Percentiles rank a stretch among this genome's conserved stretches.
These are phyloP conservation scores for Agrilus biguttatus DNA, from an alignment of 2,888 invertebrate genomes.

Conservation along the genomic window DNA sequence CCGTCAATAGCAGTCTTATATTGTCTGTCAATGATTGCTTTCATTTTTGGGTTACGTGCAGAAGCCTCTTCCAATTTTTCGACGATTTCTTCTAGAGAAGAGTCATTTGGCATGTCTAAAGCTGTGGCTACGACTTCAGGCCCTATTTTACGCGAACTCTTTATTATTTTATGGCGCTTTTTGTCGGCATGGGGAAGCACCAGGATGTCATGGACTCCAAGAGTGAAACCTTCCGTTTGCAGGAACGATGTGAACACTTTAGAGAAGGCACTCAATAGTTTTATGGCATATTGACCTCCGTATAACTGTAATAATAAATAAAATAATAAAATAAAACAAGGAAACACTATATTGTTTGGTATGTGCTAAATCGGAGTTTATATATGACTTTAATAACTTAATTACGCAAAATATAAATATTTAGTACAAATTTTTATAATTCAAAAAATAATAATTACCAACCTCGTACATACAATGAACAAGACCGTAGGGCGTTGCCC, in stretches of 20 bases:
- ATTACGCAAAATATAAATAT: too few relatives aligned
- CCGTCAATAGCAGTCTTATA: slow-evolving; percentile 69
- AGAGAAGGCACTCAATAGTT: slow-evolving; percentile 76
- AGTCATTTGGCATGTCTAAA: slow-evolving; percentile 48
- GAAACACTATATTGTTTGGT: too few relatives aligned
- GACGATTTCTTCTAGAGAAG: slow-evolving; percentile 42
- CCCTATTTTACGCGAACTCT: slow-evolving; percentile 39
- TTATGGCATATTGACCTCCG: slow-evolving; percentile 72
- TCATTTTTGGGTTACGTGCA: slow-evolving; percentile 57
- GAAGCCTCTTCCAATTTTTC: slow-evolving; percentile 58
- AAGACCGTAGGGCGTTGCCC: slow-evolving; percentile 87
- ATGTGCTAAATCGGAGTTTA: neutral
- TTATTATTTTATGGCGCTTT: slow-evolving; percentile 54
- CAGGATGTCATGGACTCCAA: slow-evolving; percentile 91
- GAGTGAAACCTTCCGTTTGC: slow-evolving; percentile 83
- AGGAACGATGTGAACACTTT: slow-evolving; percentile 83
- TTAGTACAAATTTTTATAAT: too few relatives aligned
- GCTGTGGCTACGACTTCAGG: slow-evolving; percentile 37
- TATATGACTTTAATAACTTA: neutral
- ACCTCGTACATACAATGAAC: slow-evolving; percentile 89
- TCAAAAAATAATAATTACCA: slow-evolving; percentile 7
- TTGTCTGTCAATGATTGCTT: slow-evolving; percentile 66
- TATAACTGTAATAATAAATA: slow-evolving; percentile 48
- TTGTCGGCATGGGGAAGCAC: slow-evolving; percentile 59
- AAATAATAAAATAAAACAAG: too few relatives aligned